These are phyloP conservation scores for Zophobas atratus DNA, from an alignment of 1,140 invertebrate species.

Conservation along the genomic window DNA sequence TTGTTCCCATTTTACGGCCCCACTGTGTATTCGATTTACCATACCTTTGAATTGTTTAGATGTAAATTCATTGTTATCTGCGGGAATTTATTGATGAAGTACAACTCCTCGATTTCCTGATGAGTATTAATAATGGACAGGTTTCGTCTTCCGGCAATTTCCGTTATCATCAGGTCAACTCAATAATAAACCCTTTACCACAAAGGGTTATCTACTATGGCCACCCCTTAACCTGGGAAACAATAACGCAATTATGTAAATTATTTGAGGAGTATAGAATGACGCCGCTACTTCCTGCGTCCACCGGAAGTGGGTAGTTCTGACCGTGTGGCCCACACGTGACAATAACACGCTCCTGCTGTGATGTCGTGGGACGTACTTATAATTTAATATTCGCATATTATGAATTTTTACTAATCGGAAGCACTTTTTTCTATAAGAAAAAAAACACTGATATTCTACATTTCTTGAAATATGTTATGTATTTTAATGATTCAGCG, in stretches of 20 bases:
- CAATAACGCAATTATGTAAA: conserved; percentile 61
- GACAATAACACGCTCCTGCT: conserved; percentile 46
- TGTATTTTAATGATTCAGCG: no score
- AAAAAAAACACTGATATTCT: no score
- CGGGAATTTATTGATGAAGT: conserved; percentile 1
- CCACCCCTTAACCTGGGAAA: conserved; percentile 52
- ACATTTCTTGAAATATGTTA: no score
- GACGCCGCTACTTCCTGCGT: conserved; percentile 57
- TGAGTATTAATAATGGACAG: conserved; percentile 29
- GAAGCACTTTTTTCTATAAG: background rate
- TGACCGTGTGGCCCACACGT: conserved; percentile 58
- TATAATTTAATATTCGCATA: conserved; percentile 48
- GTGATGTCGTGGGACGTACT: conserved; percentile 15
- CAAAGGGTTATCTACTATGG: conserved; percentile 30
- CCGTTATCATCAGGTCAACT: conserved; percentile 29
- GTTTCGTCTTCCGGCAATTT: conserved; percentile 41
- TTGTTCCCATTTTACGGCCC: no score
- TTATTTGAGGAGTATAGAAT: conserved; percentile 61
- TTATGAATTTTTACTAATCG: conserved; percentile 38
- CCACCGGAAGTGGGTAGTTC: conserved; percentile 59
- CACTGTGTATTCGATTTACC: no score
- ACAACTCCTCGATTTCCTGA: conserved; percentile 9
- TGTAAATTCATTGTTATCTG: background rate
- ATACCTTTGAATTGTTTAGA: background rate
- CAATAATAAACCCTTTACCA: conserved; percentile 32